phyloP scores from a whole-genome alignment of 2,113 vertebrate species.

The Cheirogaleus medius region DNA sequence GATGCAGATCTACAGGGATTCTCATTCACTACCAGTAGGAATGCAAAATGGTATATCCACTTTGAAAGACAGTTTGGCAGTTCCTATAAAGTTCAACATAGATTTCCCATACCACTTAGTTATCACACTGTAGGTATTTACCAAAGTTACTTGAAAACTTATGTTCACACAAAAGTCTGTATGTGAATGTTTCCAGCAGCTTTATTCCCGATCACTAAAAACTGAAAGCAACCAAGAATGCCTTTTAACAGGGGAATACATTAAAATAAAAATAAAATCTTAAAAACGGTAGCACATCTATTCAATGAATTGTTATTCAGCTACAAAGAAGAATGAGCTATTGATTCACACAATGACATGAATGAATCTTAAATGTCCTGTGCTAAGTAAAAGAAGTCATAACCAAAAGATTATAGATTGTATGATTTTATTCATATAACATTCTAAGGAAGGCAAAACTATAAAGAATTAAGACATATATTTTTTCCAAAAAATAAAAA shows the following conservation, averaged over 20 bases:
- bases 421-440: neutral
- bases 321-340: neutral
- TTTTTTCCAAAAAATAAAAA: too few relatives aligned
- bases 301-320: neutral
- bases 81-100: neutral
- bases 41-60: neutral
- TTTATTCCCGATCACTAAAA: neutral
- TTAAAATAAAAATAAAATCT: neutral
- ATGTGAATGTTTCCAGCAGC: neutral
- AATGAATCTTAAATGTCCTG: neutral
- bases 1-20: neutral
- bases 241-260: neutral
- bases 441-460: neutral
- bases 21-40: neutral
- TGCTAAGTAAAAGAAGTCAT: neutral
- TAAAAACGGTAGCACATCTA: neutral
- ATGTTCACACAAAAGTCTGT: neutral
- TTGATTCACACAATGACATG: neutral
- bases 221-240: neutral
- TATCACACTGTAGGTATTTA: neutral
- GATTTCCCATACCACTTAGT: neutral
- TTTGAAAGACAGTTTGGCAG: neutral
- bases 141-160: neutral
- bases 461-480: neutral
- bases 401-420: neutral